These are phyloP conservation scores for Nansenia antarctica DNA, from an alignment of 2,113 vertebrate species.

Conservation along the genomic window DNA sequence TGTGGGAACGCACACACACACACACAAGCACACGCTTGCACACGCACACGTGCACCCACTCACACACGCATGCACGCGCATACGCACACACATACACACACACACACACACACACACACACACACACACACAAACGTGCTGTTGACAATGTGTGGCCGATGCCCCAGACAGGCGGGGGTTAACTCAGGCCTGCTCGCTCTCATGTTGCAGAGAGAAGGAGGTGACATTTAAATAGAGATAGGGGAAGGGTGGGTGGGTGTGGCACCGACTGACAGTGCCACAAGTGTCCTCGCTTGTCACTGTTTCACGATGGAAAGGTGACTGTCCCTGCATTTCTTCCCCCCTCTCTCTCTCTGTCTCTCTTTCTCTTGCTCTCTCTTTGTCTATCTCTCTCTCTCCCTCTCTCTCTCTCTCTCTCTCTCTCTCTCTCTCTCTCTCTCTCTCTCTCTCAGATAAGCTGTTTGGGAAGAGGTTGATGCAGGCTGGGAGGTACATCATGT, in stretches of 20 bases:
- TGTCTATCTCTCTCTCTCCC: slow-evolving; percentile 30
- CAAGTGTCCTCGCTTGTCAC: slow-evolving; percentile 42
- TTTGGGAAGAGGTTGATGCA: slow-evolving; percentile 95
- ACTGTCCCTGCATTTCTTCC: slow-evolving; percentile 28
- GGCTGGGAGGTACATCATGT: slow-evolving; percentile 95
- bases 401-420: slow-evolving; percentile 31
- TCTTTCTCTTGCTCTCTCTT: slow-evolving; percentile 16
- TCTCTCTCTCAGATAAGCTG: slow-evolving; percentile 85
- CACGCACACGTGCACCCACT: not conserved
- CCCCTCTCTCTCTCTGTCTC: slow-evolving; percentile 17
- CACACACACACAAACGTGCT: not conserved
- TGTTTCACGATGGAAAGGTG: slow-evolving; percentile 53
- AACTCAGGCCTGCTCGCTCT: slow-evolving; percentile 37
- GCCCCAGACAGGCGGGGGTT: slow-evolving; percentile 40
- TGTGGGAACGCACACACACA: not conserved
- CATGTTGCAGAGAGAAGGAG: slow-evolving; percentile 49
- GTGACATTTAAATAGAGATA: slow-evolving; percentile 64
- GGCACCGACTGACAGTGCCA: not conserved
- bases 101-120: not conserved
- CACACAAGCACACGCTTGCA: not conserved
- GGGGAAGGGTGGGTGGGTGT: slow-evolving; percentile 23
- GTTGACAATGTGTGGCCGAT: slow-evolving; percentile 38
- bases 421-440: slow-evolving; percentile 26
- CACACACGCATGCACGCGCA: not conserved
- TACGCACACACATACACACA: not conserved